Evolutionary conservation across 1,140 invertebrate genomes (phyloP).

Genomic region (Tetranychus urticae): DNA sequence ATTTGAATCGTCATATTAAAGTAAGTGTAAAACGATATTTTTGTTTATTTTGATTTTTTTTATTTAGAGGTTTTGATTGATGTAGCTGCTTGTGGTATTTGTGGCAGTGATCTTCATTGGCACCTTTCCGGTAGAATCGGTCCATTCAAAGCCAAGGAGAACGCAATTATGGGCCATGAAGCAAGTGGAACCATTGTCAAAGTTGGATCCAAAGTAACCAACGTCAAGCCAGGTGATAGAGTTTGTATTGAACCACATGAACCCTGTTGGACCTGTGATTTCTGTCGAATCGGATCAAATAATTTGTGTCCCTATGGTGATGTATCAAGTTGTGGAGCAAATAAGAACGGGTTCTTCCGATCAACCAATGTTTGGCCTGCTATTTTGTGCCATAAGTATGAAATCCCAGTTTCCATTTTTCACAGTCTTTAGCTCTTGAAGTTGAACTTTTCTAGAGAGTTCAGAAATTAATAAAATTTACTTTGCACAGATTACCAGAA

Average conservation of each 20-base stretch:
- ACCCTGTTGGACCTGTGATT: slow-evolving; percentile 54
- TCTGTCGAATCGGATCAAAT: slow-evolving; percentile 65
- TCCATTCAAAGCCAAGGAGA: slow-evolving; percentile 47
- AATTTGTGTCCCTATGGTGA: slow-evolving; percentile 54
- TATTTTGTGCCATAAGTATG: slow-evolving; percentile 16
- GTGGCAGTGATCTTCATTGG: slow-evolving; percentile 85
- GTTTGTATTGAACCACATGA: slow-evolving; percentile 82
- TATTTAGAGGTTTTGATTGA: slow-evolving; percentile 13
- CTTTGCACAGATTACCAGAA: slow-evolving; percentile 36
- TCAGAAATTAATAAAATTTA: not conserved
- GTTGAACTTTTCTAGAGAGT: not conserved
- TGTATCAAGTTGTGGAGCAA: slow-evolving; percentile 49
- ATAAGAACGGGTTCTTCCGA: slow-evolving; percentile 12
- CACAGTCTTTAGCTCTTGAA: not conserved
- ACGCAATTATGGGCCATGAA: slow-evolving; percentile 77
- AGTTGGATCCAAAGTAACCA: slow-evolving; percentile 43
- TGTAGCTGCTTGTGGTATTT: slow-evolving; percentile 78
- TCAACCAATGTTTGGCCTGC: slow-evolving; percentile 12
- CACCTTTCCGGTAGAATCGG: slow-evolving; percentile 54
- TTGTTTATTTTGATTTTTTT: not conserved
- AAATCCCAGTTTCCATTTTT: too few relatives aligned
- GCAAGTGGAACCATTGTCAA: slow-evolving; percentile 45
- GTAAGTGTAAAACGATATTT: too few relatives aligned
- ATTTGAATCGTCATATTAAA: too few relatives aligned
- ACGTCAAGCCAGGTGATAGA: slow-evolving; percentile 52